Evolutionary conservation across 2,888 invertebrate species (phyloP).

Genomic region (Brachyptera putata): DNA sequence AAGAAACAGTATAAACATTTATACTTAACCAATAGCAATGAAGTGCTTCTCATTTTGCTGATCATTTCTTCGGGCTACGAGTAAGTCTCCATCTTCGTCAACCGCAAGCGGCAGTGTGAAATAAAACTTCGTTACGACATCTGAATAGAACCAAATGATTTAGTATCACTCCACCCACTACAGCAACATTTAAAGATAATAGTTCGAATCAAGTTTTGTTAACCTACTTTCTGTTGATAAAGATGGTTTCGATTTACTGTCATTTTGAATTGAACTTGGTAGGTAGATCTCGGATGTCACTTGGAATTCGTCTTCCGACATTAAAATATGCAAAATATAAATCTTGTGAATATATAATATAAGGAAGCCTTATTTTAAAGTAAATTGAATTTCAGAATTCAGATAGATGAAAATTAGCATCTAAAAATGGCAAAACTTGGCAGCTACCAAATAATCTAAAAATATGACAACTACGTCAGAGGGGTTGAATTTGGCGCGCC

Average conservation of each 20-base stretch:
- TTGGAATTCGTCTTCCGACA: slow-evolving; percentile 31
- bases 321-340: slow-evolving; percentile 20
- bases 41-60: neutral
- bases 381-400: neutral
- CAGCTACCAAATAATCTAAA: neutral
- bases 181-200: neutral
- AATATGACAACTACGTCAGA: neutral
- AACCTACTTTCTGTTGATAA: slow-evolving; percentile 31
- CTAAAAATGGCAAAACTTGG: neutral
- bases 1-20: no score
- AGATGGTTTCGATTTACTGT: slow-evolving; percentile 20
- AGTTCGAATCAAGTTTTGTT: no score
- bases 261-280: slow-evolving; percentile 22
- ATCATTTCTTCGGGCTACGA: slow-evolving; percentile 48
- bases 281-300: slow-evolving; percentile 36
- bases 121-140: slow-evolving; percentile 66
- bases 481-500: neutral
- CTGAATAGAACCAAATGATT: slow-evolving; percentile 49
- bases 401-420: neutral
- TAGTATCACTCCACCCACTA: neutral
- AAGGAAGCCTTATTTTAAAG: no score
- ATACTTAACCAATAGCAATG: no score
- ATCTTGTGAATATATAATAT: neutral
- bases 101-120: slow-evolving; percentile 52
- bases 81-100: slow-evolving; percentile 70